Evolutionary conservation across 2,888 invertebrate genomes (phyloP), one percentile per base, ranked within the genome.

Genomic region (Rugalucina vietnamica): DNA sequence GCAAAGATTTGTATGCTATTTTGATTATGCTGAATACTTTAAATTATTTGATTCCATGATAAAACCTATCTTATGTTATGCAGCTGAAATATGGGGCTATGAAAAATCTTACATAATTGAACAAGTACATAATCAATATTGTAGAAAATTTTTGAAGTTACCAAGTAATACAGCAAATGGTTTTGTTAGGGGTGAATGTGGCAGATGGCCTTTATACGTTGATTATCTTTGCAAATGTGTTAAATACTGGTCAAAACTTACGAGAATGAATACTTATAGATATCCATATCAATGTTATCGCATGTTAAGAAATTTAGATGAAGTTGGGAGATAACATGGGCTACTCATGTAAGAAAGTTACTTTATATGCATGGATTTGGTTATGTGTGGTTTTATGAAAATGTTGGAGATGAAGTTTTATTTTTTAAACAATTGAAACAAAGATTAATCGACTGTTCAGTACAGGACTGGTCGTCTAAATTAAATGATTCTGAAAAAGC

Each of bases 11-110:
- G 14, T 72, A n/a, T 39, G 72, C 2, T 72, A 72, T 29, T 72
- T 72, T 49, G 29, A 36, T 27, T 39, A 12, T 27, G 21, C 12
- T 27, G 72, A 72, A 5, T 43, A 18, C 2, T 72, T 49, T 43
- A 72, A 72, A 49, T 5, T 72, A n/a, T 72, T 72, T 71, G 24
- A 43, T 72, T 12, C 39, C 4, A 72, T 72, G 72, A 21, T 72
- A 10, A 72, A 39, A 43, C 72, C 27, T 27, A 43, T 39, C 2
- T 27, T 72, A 5, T 72, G 49, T 21, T 72, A 72, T 49, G 43
- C 43, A n/a, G 36, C 72, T 72, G 37, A 72, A 27, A 27, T 24
- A 14, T 72, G 72, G 72, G 72, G 72, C 5, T 43, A 72, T 72
- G 4, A 39, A 72, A 43, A 72, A 43, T 39, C 29, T 10, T 4